A percentile compares a stretch with the other conserved stretches of the same genome.
These are phyloP conservation scores for Drosophila nr. perissopoda DNA, from an alignment of 2,888 invertebrate genomes.

Conservation along the genomic window DNA sequence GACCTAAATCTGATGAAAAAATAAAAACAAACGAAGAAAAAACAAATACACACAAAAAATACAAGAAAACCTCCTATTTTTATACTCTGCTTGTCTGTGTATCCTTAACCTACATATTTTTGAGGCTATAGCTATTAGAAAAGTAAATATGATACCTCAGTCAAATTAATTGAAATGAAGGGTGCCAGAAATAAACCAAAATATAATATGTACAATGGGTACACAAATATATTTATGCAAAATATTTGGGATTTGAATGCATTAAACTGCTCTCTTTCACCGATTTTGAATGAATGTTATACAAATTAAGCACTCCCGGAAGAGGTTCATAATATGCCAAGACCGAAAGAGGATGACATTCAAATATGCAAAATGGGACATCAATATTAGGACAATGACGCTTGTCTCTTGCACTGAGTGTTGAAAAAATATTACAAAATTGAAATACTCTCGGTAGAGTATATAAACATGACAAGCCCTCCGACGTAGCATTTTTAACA, in stretches of 20 bases:
- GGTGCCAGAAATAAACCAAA: not conserved
- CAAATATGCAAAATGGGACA: not conserved
- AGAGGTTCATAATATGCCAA: not conserved
- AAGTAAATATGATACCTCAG: not conserved
- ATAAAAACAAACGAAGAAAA: not conserved
- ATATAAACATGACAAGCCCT: slow-evolving; percentile 14
- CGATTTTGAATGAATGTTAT: not conserved
- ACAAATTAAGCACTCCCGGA: not conserved
- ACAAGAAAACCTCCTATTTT: not conserved
- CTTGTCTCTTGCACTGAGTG: not conserved
- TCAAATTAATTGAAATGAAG: not conserved
- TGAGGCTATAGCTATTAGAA: not conserved
- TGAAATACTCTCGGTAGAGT: slow-evolving; percentile 14
- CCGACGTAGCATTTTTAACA: slow-evolving; percentile 9
- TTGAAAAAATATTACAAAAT: not conserved
- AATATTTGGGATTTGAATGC: not conserved
- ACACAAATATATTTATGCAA: not conserved
- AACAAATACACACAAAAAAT: not conserved
- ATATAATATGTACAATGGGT: not conserved
- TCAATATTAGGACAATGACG: not conserved
- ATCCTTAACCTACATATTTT: not conserved
- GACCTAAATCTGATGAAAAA: slow-evolving; percentile 47
- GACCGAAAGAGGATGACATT: not conserved
- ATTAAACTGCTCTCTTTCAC: not conserved
- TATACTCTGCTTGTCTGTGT: slow-evolving; percentile 26